Conservation (phyloP, 30 jellyfish, hydroid and myxozoan genomes). For the Turritopsis dohrnii region DNA sequence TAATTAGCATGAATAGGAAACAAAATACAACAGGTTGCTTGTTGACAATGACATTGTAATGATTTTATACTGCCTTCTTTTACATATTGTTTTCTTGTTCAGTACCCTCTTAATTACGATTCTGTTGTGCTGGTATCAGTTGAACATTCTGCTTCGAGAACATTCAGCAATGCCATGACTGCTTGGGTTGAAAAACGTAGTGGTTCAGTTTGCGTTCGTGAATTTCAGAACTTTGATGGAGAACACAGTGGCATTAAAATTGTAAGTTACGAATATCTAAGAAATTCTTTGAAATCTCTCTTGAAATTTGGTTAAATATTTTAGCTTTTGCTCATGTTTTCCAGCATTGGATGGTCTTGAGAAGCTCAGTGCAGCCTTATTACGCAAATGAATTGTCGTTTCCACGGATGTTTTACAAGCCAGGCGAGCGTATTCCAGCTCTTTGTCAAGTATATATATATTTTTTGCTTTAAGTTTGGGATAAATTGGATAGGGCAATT, state of each 20-base stretch:
- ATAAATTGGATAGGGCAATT: too few relatives aligned
- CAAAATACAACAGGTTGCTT: too few relatives aligned
- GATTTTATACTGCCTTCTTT: background rate
- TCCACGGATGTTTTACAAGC: background rate
- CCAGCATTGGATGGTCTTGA: background rate
- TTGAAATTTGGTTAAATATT: background rate
- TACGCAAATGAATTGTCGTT: background rate
- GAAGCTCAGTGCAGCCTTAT: background rate
- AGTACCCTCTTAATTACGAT: background rate
- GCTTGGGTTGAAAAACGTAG: conserved; percentile 17
- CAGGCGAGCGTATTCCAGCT: background rate
- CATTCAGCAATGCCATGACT: conserved; percentile 21
- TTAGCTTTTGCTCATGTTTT: too few relatives aligned
- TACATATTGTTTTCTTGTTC: background rate
- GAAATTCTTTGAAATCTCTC: background rate
- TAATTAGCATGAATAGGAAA: too few relatives aligned
- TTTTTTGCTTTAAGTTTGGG: too few relatives aligned
- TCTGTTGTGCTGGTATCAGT: conserved; percentile 13
- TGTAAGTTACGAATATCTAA: background rate
- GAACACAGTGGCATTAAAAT: conserved; percentile 23
- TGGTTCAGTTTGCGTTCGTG: conserved; percentile 7
- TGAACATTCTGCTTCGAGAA: conserved; percentile 11
- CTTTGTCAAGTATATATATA: background rate
- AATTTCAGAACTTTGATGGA: conserved; percentile 36
- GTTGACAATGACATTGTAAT: too few relatives aligned